Evolutionary conservation across 2,888 invertebrate species (phyloP), one percentile per base, ranked within the genome.

Genomic region (Caenorhabditis virilis): DNA sequence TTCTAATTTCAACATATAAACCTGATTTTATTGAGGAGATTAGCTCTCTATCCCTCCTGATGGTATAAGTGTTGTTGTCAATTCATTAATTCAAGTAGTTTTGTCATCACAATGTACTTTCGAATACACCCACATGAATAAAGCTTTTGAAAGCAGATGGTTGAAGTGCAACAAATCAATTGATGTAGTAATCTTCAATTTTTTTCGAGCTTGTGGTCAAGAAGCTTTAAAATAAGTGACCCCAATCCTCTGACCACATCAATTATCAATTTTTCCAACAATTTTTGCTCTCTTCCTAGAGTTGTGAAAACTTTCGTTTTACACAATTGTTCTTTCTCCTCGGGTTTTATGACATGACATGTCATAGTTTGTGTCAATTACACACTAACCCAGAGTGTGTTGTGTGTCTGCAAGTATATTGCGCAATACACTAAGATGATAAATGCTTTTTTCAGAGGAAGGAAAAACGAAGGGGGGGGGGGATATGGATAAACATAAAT

Each of bases 341-440:
- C 13, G 30, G 30, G 13, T 30, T 35, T 18, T 35, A 35, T 33
- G 43, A 43, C 52, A 52, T 27, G 51, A 41, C 50, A 49, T 49
- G 49, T 35, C n/a, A 20, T 38, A 30, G 13, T 30, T 6, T 30
- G 30, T 30, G 30, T 30, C 30, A 30, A 30, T 30, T 30, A 30
- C 30, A 30, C 30, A 30, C 30, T 13, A 30, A 30, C 13, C 6
- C 30, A 6, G 13, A 30, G 30, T 9, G 30, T 30, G 23, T 13
- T 6, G 30, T 9, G 30, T 30, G 23, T 13, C 7, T 30, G 30
- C 6, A 6, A 6, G 13, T 9, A 6, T 30, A 6, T 30, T 30
- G 30, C 30, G 30, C 30, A 30, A 30, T 30, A 9, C 30, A 30
- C 30, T 30, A 9, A 9, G 30, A 30, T 30, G 30, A 30, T 30